Evolutionary conservation across 2,113 vertebrate genomes (phyloP), one percentile per base, ranked within the genome.

Genomic region (Eptatretus burgeri): DNA sequence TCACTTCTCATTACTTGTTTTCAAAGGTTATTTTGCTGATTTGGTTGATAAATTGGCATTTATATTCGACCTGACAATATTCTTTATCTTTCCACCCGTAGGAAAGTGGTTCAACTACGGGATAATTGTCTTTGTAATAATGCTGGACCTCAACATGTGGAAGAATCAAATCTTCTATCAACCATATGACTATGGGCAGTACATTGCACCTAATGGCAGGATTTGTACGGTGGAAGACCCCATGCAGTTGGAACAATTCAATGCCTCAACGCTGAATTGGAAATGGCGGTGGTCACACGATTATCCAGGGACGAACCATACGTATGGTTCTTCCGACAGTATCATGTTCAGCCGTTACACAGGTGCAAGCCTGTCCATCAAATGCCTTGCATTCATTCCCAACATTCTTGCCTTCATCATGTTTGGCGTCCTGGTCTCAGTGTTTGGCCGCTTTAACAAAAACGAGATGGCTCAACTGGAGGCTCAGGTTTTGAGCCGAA

Each of bases 71-170:
- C 27, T 41, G 27, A 41, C 27, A 41, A 41, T 41, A 41, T 41
- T 41, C 27, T 41, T 41, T 41, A 7, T 41, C 27, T 41, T 41
- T 41, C 3, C 27, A 41, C 27, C 27, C 7, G 27, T 77, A 95
- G 91, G 91, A 52, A 98, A 98, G 75, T 98, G 91, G 91, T 98
- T 98, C 75, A 98, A 95, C 77, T 95, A 98, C 51, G 88, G 91
- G 18, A 89, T 98, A 73, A 95, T 98, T 75, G 93, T 91, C 71
- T 79, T 98, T 2, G 91, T 98, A 69, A 75, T 98, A 70, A 95
- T 98, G 70, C 75, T 98, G 79, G 88, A 98, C 72, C 78, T 98
- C 13, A 98, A 98, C 74, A 95, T 95, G 88, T 98, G 91, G 91
- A 98, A 95, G 76, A 94, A 94, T 70, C 88, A 98, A 76, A 98